Evolutionary conservation across 2,888 invertebrate genomes (phyloP).

Genomic region (Dryocosmus kuriphilus): DNA sequence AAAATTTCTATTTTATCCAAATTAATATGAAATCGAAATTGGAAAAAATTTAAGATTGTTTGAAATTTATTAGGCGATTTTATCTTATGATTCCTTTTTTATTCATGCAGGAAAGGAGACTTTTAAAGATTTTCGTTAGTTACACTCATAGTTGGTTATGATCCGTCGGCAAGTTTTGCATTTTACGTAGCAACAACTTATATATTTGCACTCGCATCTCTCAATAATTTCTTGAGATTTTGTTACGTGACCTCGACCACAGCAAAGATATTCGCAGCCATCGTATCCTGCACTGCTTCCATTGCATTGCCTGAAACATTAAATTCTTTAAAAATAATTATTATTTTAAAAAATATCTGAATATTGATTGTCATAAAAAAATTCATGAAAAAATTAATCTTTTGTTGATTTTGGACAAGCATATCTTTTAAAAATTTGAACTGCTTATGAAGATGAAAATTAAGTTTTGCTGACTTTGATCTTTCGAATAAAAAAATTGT

Average conservation of each 20-base stretch:
- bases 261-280: conserved; percentile 90
- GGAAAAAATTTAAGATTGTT: neutral
- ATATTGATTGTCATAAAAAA: no score
- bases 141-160: conserved; percentile 86
- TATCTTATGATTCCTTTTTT: neutral
- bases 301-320: conserved; percentile 85
- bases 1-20: no score
- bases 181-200: conserved; percentile 93
- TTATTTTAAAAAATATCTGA: neutral
- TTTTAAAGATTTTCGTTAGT: conserved; percentile 74
- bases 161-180: conserved; percentile 89
- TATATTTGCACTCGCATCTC: conserved; percentile 90
- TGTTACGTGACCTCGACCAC: conserved; percentile 88
- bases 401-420: no score
- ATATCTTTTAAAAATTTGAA: neutral
- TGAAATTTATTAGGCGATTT: no score
- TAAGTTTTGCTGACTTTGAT: neutral
- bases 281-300: conserved; percentile 83
- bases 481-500: no score
- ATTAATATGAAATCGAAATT: no score
- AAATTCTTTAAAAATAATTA: neutral
- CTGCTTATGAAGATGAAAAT: neutral
- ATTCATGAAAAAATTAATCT: no score
- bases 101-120: neutral
- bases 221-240: conserved; percentile 84